Base-by-base conservation (phyloP, 2,797 vertebrate genomes). In the Hemitrygon akajei region DNA sequence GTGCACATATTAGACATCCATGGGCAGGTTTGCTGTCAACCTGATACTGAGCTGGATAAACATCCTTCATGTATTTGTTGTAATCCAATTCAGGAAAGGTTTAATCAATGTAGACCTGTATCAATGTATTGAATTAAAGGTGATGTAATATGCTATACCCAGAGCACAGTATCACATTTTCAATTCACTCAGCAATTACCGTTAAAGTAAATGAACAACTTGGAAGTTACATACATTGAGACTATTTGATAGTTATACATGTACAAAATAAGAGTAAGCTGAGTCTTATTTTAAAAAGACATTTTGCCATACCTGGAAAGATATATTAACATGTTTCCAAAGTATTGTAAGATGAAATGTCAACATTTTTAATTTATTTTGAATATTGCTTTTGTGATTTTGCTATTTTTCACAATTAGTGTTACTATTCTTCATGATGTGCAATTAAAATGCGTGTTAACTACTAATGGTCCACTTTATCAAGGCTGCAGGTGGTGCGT, bases 391-490 rank as follows among this genome's bases (percentile, higher is more conserved):
- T 47, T 47, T 47, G 47, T 47, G 47, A 47, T 47, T 47, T 47
- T 47, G 47, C 47, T 47, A 47, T 47, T 47, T 47, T 47, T 47
- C 47, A 1, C 47, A 47, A 47, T 47, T 47, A 63, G 30, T 6
- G 30, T 87, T 87, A 58, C 60, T 87, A 63, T 87, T 87, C 34
- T n/a, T 87, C 58, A 87, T 63, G 84, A 87, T 66, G 58, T 60
- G n/a, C 63, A 63, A 63, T 87, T 87, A 60, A 87, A 87, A 30
- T 87, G 58, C 14, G 20, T 87, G n/a, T 87, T 66, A 87, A 87
- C 84, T 87, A 63, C 84, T 63, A 60, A 63, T 87, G 30, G 84
- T 87, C 63, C 58, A 60, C n/a, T 63, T 87, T 87, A 27, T 66
- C 60, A 87, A 87, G 58, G 84, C 58, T 87, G 14, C 84, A 7